Percentiles rank a stretch among this genome's conserved stretches.
These are phyloP conservation scores for Lepidotrigona ventralis DNA, from an alignment of 1,140 invertebrate genomes.

Conservation along the genomic window DNA sequence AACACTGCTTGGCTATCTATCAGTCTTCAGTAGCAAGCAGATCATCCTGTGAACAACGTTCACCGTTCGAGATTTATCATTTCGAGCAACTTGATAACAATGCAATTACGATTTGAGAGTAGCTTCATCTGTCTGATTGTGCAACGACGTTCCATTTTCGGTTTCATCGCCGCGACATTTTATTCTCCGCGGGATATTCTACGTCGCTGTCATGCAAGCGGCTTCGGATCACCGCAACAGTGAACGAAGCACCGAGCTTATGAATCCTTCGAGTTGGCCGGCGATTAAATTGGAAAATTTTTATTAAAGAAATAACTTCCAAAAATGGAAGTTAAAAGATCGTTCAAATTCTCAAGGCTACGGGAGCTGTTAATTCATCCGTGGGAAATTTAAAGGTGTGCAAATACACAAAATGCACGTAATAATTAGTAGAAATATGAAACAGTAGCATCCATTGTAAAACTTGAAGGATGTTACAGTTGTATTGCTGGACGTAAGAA, in stretches of 20 bases:
- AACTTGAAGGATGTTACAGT: no score
- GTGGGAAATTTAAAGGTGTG: background rate
- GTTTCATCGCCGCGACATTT: background rate
- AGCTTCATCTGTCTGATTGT: background rate
- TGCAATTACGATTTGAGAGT: background rate
- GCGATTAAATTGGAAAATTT: background rate
- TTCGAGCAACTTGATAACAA: background rate
- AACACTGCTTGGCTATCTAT: background rate
- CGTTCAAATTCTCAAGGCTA: no score
- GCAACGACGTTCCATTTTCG: background rate
- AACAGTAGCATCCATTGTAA: background rate
- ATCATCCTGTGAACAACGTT: background rate
- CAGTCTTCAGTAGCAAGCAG: background rate
- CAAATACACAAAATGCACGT: background rate
- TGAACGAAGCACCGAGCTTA: background rate
- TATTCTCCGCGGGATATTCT: background rate
- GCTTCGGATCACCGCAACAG: background rate
- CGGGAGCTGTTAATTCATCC: background rate
- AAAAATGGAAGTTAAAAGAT: background rate
- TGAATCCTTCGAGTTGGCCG: background rate
- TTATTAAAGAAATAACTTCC: background rate
- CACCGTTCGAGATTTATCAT: background rate
- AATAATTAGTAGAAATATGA: background rate
- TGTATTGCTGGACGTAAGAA: no score
- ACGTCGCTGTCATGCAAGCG: background rate